A percentile compares a stretch with the other conserved stretches of the same genome.
Evolutionary conservation across 2,888 invertebrate genomes (phyloP).

Genomic region (Drosophila pullipes): DNA sequence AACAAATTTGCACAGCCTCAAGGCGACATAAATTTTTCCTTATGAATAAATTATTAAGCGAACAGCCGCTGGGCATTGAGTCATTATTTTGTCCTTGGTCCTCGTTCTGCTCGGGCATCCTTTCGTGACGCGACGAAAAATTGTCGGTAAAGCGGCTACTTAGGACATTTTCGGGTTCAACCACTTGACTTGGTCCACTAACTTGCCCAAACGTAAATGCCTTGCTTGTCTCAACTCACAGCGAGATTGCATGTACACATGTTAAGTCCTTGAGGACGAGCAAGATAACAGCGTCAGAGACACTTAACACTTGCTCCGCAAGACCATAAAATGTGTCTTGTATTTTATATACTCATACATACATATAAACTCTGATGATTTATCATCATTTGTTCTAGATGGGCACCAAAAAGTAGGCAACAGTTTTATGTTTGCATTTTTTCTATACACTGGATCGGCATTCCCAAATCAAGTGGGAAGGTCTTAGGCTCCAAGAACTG

Average conservation of each 20-base stretch:
- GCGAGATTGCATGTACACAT: conserved; percentile 35
- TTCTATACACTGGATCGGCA: not conserved
- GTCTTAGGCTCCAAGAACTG: not conserved
- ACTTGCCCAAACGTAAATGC: conserved; percentile 30
- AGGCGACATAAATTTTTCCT: conserved; percentile 73
- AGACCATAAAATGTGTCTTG: conserved; percentile 40
- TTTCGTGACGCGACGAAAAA: conserved; percentile 9
- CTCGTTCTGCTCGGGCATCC: conserved; percentile 11
- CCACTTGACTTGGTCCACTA: conserved; percentile 49
- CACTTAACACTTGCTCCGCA: conserved; percentile 54
- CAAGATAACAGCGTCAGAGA: conserved; percentile 20
- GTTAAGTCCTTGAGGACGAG: conserved; percentile 32
- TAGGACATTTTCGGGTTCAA: conserved; percentile 36
- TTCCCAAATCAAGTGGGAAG: not conserved
- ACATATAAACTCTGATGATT: conserved; percentile 23
- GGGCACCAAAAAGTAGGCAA: conserved; percentile 21
- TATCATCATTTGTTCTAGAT: conserved; percentile 41
- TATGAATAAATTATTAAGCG: conserved; percentile 77
- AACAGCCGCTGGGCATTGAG: conserved; percentile 43
- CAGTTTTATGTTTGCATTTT: not conserved
- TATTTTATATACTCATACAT: conserved; percentile 8
- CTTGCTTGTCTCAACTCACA: conserved; percentile 19
- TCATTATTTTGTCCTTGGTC: conserved; percentile 10
- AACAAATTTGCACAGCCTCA: conserved; percentile 62
- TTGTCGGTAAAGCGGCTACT: conserved; percentile 34